Percentiles rank a stretch among this genome's conserved stretches.
phyloP scores from a whole-genome alignment of 2,888 invertebrate species.

The Xanthorhoe spadicearia region DNA sequence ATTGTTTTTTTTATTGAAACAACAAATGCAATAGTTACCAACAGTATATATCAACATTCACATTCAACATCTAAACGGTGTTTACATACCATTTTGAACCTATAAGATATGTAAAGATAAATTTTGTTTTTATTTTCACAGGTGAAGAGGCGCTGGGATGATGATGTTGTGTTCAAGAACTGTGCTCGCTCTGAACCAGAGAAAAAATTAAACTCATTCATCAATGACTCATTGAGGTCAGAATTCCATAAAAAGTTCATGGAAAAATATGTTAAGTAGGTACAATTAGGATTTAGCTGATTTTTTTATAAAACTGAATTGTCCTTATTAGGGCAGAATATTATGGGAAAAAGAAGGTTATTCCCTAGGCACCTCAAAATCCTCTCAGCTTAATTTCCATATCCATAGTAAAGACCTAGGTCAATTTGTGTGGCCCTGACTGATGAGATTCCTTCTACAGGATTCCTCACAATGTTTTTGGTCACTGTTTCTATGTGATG shows the following conservation, averaged over 20 bases:
- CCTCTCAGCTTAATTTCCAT: no score
- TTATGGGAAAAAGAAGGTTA: background rate
- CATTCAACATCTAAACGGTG: no score
- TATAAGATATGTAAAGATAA: background rate
- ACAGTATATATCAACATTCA: no score
- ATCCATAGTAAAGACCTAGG: no score
- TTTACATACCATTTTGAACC: no score
- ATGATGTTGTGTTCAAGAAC: conserved; percentile 99
- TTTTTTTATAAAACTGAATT: background rate
- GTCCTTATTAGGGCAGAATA: background rate
- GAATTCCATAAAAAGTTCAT: conserved; percentile 99
- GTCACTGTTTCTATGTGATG: no score
- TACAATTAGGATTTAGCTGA: background rate
- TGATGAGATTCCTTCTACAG: no score
- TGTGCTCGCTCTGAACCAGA: conserved; percentile 98
- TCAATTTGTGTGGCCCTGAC: no score
- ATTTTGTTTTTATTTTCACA: conserved; percentile 47
- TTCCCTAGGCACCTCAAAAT: background rate
- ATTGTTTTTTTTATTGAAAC: no score
- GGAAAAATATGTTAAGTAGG: conserved; percentile 99
- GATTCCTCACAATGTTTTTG: no score
- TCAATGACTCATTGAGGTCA: conserved; percentile 98
- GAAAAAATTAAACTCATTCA: conserved; percentile 94
- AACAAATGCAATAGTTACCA: no score
- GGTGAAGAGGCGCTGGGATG: conserved; percentile 98